Evolutionary conservation across 2,888 invertebrate species (phyloP), one percentile per base, ranked within the genome.

Genomic region (Agriopis aurantiaria): DNA sequence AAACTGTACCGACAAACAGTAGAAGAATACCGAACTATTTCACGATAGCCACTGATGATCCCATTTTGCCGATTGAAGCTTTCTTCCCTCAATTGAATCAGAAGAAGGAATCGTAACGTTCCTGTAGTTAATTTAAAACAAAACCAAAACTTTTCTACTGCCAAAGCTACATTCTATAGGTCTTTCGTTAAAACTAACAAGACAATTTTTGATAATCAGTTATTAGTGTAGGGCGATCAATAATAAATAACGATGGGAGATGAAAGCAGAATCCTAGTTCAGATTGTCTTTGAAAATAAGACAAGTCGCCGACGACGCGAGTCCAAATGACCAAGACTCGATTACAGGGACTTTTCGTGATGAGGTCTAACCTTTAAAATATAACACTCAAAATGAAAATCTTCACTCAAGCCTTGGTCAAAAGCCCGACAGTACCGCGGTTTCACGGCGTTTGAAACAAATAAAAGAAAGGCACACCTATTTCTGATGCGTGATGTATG

Each of bases 21-120:
- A 94, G 96, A 75, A 91, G 96, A 78, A 95, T 96, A 80, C 96
- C 96, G 5, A 95, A 95, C 79, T 96, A 96, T 80, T 96, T 97
- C 78, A 96, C 96, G 33, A 96, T 97, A 87, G 96, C 96, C 0
- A 97, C 97, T 0, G 97, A 97, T 75, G 97, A 97, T 83, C 97
- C 97, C 0, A 97, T 97, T 64, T 90, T 97, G 61, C 97, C 97
- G 0, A 96, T 97, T 73, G 97, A 97, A 88, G 97, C 97, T 0
- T 97, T 97, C 88, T 97, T 97, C 84, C 96, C 97, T 17, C 96
- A 96, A 83, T 85, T 97, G 59, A 95, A 96, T 77, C 95, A 95
- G 86, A 96, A 95, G 86, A 95, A 95, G 88, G 93, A 95, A 86
- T 85, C 92, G 74, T 93, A 91, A 89, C 64, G 81, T 88, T 87